Conservation (phyloP, 2,797 vertebrate genomes). For the Garrulus glandarius region DNA sequence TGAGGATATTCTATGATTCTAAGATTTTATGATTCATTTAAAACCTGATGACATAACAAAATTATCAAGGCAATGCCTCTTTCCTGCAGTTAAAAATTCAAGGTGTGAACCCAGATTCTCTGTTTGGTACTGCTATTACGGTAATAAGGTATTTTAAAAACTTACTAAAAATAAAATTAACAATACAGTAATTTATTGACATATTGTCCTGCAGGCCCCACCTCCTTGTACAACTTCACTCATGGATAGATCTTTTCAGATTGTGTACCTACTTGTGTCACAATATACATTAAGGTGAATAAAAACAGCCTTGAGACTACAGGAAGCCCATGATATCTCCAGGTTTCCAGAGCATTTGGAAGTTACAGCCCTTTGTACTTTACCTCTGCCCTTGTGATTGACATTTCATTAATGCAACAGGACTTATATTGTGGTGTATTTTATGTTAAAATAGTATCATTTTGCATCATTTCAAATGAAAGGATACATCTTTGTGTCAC, state of each 20-base stretch:
- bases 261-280: not conserved
- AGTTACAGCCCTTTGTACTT: not conserved
- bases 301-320: not conserved
- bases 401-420: not conserved
- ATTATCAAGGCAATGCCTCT: not conserved
- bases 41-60: not conserved
- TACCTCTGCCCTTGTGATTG: not conserved
- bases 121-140: not conserved
- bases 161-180: not conserved
- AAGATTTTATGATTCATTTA: not conserved
- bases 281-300: not conserved
- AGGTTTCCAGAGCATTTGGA: not conserved
- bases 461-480: not conserved
- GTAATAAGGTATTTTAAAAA: not conserved
- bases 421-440: not conserved
- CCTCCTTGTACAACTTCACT: not conserved
- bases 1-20: not conserved
- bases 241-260: not conserved
- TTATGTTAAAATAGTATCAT: not conserved
- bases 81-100: not conserved
- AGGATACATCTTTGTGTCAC: not conserved
- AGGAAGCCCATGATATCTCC: not conserved
- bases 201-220: not conserved
- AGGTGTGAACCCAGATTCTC: not conserved
- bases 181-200: not conserved